phyloP scores from a whole-genome alignment of 2,113 vertebrate genomes.

The Rhinoptilus africanus region DNA sequence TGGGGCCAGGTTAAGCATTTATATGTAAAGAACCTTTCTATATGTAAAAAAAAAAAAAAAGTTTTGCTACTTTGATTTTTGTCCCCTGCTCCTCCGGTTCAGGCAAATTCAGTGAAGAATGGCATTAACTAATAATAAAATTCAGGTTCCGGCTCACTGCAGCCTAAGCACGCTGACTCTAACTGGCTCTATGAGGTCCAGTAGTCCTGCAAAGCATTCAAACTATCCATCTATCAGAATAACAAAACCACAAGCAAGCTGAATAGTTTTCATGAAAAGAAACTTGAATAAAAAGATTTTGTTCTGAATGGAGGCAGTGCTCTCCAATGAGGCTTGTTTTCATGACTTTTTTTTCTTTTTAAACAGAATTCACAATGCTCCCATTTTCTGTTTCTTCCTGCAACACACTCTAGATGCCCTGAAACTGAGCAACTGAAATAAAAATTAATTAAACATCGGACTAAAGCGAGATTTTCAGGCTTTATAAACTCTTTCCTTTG shows the following conservation, averaged over 20 bases:
- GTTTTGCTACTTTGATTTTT: not conserved
- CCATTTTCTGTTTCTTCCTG: not conserved
- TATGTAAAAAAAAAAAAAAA: too few species aligned
- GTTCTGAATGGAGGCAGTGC: not conserved
- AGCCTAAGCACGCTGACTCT: not conserved
- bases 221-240: not conserved
- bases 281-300: not conserved
- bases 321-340: not conserved
- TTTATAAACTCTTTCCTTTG: not conserved
- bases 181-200: not conserved
- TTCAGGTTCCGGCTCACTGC: not conserved
- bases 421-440: conserved; percentile 21
- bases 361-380: not conserved
- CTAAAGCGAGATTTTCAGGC: not conserved
- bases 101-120: not conserved
- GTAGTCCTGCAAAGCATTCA: not conserved
- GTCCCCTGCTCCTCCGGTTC: not conserved
- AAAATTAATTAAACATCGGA: conserved; percentile 42
- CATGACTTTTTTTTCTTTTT: not conserved
- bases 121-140: not conserved
- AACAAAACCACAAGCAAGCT: not conserved
- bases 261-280: conserved; percentile 1
- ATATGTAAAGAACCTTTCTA: not conserved
- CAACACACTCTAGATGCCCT: not conserved
- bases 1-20: not conserved